Evolutionary conservation across 2,888 invertebrate species (phyloP), one percentile per base, ranked within the genome.

Genomic region (Pheosia gnoma): DNA sequence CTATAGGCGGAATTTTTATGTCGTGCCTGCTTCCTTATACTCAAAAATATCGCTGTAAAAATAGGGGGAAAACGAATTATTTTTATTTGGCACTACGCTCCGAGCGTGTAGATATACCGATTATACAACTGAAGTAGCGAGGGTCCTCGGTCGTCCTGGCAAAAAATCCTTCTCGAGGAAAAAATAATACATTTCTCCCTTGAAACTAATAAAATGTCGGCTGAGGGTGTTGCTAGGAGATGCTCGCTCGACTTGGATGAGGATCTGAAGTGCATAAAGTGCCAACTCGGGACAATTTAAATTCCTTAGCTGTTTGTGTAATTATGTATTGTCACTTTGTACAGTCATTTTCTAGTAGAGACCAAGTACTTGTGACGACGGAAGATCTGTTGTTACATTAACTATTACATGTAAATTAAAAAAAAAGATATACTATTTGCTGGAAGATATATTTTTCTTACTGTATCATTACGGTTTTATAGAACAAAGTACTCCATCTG

Each of bases 131-230:
- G 58, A 64, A 62, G 63, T 65, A 59, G 13, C 25, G 39, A 59
- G 58, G 36, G 54, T 51, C 43, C 41, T 13, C 41, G 5, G 13
- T 11, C 41, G 58, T 13, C n/a, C 38, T 63, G 65, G 71, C 67
- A 64, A 60, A 69, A 72, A 67, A 60, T 39, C 25, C 25, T 53
- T 59, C 57, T 63, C 13, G 55, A 55, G 59, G 61, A 56, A 61
- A 70, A 66, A 65, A 66, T 67, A 73, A 70, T 63, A 66, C 51
- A 75, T 70, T 70, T 66, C 57, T 75, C 65, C 62, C 63, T 66
- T 61, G 66, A 45, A 66, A 61, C 71, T 66, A 68, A 67, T 67
- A 74, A 71, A 73, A 65, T 58, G 62, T 57, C 54, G 62, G 49
- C 45, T 6, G 58, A 59, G 45, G 65, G 60, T 63, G 65, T 75